Percentiles rank a stretch among this genome's conserved stretches.
phyloP scores from a whole-genome alignment of 2,888 invertebrate species.

The Sminthurides aquaticus region DNA sequence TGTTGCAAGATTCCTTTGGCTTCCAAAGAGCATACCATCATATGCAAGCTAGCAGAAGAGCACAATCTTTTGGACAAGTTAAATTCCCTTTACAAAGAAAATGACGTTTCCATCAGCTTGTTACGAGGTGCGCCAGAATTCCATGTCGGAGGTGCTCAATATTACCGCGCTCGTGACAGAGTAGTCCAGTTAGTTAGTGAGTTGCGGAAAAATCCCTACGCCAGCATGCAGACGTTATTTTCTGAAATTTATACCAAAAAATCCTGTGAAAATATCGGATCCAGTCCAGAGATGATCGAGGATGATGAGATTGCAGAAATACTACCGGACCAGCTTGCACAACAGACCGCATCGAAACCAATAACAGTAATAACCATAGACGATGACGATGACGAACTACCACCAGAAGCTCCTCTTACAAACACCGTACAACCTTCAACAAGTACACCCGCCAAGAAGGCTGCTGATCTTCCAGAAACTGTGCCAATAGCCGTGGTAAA shows the following conservation, averaged over 20 bases:
- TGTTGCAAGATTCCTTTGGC: not conserved
- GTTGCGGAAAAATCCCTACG: not conserved
- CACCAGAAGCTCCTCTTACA: not conserved
- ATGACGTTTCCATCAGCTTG: not conserved
- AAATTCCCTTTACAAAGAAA: not conserved
- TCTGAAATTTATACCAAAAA: not conserved
- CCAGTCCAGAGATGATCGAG: not conserved
- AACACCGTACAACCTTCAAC: not conserved
- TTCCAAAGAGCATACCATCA: not conserved
- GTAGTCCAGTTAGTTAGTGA: not conserved
- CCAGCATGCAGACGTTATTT: not conserved
- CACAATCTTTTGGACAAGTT: not conserved
- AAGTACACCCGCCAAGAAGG: not conserved
- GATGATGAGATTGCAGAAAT: not conserved
- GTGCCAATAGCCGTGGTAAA: not conserved
- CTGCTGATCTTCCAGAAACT: not conserved
- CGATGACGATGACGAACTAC: not conserved
- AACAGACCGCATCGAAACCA: not conserved
- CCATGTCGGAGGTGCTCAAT: slow-evolving; percentile 1
- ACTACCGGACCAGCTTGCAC: not conserved
- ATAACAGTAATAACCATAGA: not conserved
- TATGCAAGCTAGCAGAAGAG: not conserved
- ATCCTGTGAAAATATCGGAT: no score
- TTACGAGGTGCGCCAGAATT: not conserved
- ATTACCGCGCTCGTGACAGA: not conserved